These are phyloP conservation scores for Azemiops feae DNA, from an alignment of 2,113 vertebrate species.

Conservation along the genomic window DNA sequence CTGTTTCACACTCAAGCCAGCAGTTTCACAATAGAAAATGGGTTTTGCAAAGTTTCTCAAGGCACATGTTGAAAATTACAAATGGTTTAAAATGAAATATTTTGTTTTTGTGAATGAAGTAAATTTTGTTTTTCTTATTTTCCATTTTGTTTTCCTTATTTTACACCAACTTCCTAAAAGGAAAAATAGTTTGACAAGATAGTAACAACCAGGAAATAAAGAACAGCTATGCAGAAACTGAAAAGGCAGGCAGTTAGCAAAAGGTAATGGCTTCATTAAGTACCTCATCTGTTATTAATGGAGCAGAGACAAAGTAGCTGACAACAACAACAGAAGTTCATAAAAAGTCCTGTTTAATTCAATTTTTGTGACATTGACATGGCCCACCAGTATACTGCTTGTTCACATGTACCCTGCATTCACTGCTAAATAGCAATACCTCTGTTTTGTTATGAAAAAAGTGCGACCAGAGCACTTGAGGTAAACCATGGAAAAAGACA, in stretches of 20 bases:
- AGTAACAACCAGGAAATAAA: constrained; percentile 26
- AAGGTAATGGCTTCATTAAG: constrained; percentile 14
- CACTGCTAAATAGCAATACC: constrained; percentile 15
- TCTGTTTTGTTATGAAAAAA: background rate
- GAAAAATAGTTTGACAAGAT: constrained; percentile 13
- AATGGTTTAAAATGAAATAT: background rate
- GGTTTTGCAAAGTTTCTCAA: background rate
- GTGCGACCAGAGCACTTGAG: background rate
- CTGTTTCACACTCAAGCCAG: background rate
- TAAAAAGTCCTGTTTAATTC: constrained; percentile 45
- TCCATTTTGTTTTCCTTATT: background rate
- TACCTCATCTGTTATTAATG: constrained; percentile 37
- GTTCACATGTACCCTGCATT: constrained; percentile 11
- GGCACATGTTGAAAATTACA: background rate
- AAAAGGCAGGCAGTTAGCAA: constrained; percentile 45
- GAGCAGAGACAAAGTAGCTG: constrained; percentile 14
- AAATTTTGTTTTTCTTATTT: background rate
- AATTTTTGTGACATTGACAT: constrained; percentile 37
- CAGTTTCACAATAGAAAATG: background rate
- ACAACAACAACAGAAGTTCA: constrained; percentile 45
- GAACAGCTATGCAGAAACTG: constrained; percentile 1
- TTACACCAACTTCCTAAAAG: background rate
- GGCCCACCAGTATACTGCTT: constrained; percentile 16
- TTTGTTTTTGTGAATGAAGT: background rate
- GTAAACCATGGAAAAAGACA: background rate